phyloP scores from a whole-genome alignment of 2,888 invertebrate genomes.

The Drosophila robusta region DNA sequence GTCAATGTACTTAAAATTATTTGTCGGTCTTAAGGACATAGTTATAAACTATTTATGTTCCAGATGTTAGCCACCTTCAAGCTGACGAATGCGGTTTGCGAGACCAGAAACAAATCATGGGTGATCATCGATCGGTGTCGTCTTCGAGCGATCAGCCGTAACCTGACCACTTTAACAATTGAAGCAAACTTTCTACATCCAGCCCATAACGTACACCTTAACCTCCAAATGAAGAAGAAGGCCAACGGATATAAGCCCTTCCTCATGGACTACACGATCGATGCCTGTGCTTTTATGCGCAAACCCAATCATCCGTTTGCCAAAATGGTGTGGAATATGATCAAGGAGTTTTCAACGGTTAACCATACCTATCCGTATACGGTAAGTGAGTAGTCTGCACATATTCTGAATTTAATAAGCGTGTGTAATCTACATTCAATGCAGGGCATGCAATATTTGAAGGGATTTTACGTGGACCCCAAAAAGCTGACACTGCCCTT shows the following conservation, averaged over 20 bases:
- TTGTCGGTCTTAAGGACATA: too few species aligned
- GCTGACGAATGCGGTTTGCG: conserved; percentile 28
- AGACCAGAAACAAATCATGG: conserved; percentile 29
- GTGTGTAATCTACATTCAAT: background rate
- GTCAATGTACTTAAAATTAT: too few species aligned
- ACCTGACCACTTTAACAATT: conserved; percentile 16
- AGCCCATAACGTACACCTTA: background rate
- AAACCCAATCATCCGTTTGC: conserved; percentile 2
- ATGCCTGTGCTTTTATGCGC: conserved; percentile 22
- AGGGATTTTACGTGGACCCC: conserved; percentile 1
- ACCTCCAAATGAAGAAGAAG: conserved; percentile 17
- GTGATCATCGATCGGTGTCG: conserved; percentile 24
- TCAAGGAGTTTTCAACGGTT: conserved; percentile 5
- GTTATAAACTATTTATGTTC: too few species aligned
- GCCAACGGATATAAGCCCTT: conserved; percentile 42
- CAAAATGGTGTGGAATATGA: conserved; percentile 10
- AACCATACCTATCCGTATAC: conserved; percentile 22
- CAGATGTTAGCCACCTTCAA: too few species aligned
- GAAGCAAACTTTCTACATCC: background rate
- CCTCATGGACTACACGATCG: conserved; percentile 19
- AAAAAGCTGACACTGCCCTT: background rate
- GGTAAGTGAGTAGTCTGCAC: background rate
- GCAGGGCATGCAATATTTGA: conserved; percentile 6
- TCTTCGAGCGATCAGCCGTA: conserved; percentile 29
- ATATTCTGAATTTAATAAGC: too few species aligned